Conservation (phyloP, 2,113 vertebrate genomes). For the Neopipo cinnamomea region DNA sequence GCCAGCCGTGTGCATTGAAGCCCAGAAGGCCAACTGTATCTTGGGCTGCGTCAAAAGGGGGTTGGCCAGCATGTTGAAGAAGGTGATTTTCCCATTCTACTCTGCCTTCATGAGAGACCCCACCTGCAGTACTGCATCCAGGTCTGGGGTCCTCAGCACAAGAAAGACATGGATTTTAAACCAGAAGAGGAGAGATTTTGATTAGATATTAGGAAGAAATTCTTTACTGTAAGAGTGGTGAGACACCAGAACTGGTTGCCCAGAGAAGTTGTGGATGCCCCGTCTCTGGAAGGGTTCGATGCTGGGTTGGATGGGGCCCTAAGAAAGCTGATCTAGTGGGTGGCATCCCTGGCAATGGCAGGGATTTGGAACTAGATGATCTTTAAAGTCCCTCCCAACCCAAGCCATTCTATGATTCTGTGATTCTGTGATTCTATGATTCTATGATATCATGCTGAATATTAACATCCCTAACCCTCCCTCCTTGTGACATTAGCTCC, state of each 20-base stretch:
- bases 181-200: background rate
- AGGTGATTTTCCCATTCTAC: background rate
- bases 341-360: no score
- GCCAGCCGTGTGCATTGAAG: background rate
- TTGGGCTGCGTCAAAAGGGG: background rate
- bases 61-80: background rate
- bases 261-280: background rate
- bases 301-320: background rate
- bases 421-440: background rate
- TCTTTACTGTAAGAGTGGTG: background rate
- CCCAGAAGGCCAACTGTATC: background rate
- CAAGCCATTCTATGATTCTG: background rate
- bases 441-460: background rate
- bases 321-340: background rate
- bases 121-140: background rate
- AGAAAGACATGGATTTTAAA: background rate
- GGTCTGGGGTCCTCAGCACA: background rate
- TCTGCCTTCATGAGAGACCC: background rate
- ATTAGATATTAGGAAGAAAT: background rate
- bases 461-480: background rate
- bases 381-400: background rate
- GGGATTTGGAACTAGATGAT: background rate
- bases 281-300: background rate
- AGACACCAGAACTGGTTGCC: background rate
- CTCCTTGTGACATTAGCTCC: background rate